Conservation (phyloP, 2,888 invertebrate genomes). For the Cantharis nigra region DNA sequence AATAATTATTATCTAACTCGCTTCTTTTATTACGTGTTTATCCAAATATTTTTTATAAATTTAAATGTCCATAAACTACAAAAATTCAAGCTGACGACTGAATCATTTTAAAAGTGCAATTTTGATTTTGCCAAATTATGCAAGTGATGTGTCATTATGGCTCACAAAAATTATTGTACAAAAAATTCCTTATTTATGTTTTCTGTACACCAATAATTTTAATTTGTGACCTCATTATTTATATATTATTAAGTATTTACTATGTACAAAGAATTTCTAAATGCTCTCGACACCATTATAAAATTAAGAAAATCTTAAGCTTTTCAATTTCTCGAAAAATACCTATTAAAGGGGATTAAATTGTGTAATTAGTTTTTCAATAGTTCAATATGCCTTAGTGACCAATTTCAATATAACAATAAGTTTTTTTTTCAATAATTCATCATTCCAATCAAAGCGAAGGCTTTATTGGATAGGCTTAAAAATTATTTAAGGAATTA, state of each 20-base stretch:
- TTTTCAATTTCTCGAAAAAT: neutral
- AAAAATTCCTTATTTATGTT: neutral
- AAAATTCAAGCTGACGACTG: neutral
- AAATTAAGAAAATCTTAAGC: neutral
- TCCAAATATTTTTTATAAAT: neutral
- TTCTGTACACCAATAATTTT: neutral
- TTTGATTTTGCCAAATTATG: constrained; percentile 10
- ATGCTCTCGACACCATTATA: neutral
- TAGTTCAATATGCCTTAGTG: too few relatives aligned
- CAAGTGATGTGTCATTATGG: constrained; percentile 9
- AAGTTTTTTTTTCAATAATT: too few relatives aligned
- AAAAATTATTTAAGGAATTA: too few relatives aligned
- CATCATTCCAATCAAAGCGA: too few relatives aligned
- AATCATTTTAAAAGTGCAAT: neutral
- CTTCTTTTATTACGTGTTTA: neutral
- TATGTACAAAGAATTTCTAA: neutral
- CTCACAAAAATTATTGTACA: constrained; percentile 4
- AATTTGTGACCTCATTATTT: neutral
- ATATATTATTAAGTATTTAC: neutral
- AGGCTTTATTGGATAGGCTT: too few relatives aligned
- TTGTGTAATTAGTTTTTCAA: neutral
- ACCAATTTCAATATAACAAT: too few relatives aligned
- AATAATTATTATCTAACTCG: neutral
- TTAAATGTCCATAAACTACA: neutral
- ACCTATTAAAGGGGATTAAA: neutral